These are phyloP conservation scores for Apistogramma diplotaenia DNA, from an alignment of 2,113 vertebrate species.

Conservation along the genomic window DNA sequence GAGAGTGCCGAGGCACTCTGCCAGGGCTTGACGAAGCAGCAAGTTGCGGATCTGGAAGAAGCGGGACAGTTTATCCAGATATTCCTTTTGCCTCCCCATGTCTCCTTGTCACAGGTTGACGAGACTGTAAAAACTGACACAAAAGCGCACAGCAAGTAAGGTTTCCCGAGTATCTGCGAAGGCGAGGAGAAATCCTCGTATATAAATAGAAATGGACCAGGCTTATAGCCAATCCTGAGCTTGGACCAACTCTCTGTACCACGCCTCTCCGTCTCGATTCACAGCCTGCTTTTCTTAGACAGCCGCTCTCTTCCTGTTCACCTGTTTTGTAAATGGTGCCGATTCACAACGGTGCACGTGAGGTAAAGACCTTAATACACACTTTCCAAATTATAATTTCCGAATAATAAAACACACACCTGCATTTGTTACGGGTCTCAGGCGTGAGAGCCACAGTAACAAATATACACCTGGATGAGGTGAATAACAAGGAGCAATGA, in stretches of 20 bases:
- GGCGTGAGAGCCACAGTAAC: too few species aligned
- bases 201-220: constrained; percentile 34
- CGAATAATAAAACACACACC: too few species aligned
- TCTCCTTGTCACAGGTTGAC: neutral
- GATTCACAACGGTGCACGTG: too few species aligned
- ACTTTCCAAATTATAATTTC: too few species aligned
- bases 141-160: neutral
- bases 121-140: neutral
- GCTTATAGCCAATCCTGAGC: constrained; percentile 25
- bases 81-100: constrained; percentile 88
- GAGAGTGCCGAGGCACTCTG: constrained; percentile 91
- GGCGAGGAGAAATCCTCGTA: constrained; percentile 62
- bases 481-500: too few species aligned
- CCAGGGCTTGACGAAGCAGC: constrained; percentile 87
- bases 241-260: constrained; percentile 40
- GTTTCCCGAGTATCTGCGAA: constrained; percentile 9
- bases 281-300: neutral
- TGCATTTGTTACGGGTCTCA: too few species aligned
- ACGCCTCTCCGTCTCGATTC: constrained; percentile 44
- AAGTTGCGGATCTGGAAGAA: constrained; percentile 86
- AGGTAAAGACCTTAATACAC: too few species aligned
- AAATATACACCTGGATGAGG: too few species aligned
- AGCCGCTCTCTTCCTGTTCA: neutral
- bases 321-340: too few species aligned
- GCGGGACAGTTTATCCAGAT: constrained; percentile 79